These are phyloP conservation scores for Folsomia manolachei DNA, from an alignment of 2,888 invertebrate genomes.

Conservation along the genomic window DNA sequence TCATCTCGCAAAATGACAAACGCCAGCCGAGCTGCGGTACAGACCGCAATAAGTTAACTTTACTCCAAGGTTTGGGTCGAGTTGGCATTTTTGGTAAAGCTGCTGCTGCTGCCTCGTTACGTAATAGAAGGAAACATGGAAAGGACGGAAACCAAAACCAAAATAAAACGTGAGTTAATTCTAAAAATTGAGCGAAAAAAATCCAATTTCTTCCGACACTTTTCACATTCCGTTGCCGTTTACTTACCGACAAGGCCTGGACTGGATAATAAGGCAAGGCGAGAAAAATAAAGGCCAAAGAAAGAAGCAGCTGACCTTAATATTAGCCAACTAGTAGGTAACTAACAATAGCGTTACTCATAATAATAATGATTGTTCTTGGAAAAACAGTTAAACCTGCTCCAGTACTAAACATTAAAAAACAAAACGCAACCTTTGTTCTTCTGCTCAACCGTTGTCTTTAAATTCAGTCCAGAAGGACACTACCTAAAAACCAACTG, in stretches of 20 bases:
- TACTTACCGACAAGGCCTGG: too few relatives aligned
- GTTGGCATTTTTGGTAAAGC: neutral
- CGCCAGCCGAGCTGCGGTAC: neutral
- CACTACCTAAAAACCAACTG: too few relatives aligned
- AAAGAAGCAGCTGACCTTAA: neutral
- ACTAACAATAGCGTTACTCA: neutral
- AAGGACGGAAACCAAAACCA: constrained; percentile 17
- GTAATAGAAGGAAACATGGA: too few relatives aligned
- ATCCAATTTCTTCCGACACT: constrained; percentile 11
- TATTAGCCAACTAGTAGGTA: neutral
- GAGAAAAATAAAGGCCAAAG: neutral
- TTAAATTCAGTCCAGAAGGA: neutral
- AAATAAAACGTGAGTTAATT: constrained; percentile 20
- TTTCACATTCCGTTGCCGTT: neutral
- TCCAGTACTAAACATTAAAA: neutral
- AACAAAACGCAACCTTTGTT: neutral
- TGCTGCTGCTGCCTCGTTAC: neutral
- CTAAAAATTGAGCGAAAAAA: constrained; percentile 15
- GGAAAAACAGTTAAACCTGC: neutral
- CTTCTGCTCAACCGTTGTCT: neutral
- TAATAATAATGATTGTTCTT: neutral
- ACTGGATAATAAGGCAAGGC: neutral
- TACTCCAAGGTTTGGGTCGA: too few relatives aligned
- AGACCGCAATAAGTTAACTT: neutral
- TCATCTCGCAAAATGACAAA: constrained; percentile 14